phyloP scores from a whole-genome alignment of 2,888 invertebrate genomes.

The Himalopsyche japonica region DNA sequence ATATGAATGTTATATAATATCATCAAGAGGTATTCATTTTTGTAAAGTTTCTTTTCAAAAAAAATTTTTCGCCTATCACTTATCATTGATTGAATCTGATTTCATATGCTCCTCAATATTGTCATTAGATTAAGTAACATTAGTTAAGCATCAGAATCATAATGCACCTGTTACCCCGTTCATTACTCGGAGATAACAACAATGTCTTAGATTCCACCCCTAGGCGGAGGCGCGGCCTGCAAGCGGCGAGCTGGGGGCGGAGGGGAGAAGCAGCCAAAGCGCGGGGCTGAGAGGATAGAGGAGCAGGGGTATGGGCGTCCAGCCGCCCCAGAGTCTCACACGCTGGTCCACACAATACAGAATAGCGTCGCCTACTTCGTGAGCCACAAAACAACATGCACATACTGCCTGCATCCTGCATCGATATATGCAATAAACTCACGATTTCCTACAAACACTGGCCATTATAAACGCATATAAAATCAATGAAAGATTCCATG shows the following conservation, averaged over 20 bases:
- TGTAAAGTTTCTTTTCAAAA: too few relatives aligned
- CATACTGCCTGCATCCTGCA: conserved; percentile 2
- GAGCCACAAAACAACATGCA: conserved; percentile 12
- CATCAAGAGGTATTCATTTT: too few relatives aligned
- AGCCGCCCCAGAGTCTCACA: conserved; percentile 45
- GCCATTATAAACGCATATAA: background rate
- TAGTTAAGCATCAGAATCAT: background rate
- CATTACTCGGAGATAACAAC: background rate
- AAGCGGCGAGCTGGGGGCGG: conserved; percentile 46
- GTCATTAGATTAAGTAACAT: background rate
- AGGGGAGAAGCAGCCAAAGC: conserved; percentile 50
- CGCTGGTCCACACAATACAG: background rate
- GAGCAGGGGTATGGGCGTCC: conserved; percentile 39
- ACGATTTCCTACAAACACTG: background rate
- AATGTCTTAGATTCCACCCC: conserved; percentile 21
- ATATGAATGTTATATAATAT: too few relatives aligned
- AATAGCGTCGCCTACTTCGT: conserved; percentile 28
- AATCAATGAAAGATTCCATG: background rate
- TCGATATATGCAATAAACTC: background rate
- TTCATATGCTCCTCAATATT: background rate
- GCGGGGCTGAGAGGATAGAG: conserved; percentile 46
- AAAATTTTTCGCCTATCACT: too few relatives aligned
- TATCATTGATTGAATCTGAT: too few relatives aligned
- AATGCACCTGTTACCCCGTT: background rate
- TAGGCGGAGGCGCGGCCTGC: conserved; percentile 49